Conservation (phyloP, 2,113 vertebrate species). For the Rattus norvegicus region GRCr8 NC_086037.1:6051501-6052000, state of each 20-base stretch:
- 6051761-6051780: too few relatives aligned
- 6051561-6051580: not conserved
- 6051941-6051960: not conserved
- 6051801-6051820: not conserved
- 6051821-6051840: not conserved
- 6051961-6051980: not conserved
- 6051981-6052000: too few relatives aligned
- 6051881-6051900: not conserved
- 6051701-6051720: not conserved
- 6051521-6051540: not conserved
- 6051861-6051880: not conserved
- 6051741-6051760: not conserved
- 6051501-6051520: not conserved
- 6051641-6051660: not conserved
- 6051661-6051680: not conserved
- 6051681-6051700: not conserved
- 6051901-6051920: too few relatives aligned
- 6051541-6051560: not conserved
- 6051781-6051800: not conserved
- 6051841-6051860: not conserved
- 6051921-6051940: not conserved
- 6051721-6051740: not conserved
- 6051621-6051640: not conserved
- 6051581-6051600: rapidly evolving
- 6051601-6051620: not conserved